Base-by-base conservation (phyloP, 2,797 vertebrate genomes). In the Tachyglossus aculeatus region DNA sequence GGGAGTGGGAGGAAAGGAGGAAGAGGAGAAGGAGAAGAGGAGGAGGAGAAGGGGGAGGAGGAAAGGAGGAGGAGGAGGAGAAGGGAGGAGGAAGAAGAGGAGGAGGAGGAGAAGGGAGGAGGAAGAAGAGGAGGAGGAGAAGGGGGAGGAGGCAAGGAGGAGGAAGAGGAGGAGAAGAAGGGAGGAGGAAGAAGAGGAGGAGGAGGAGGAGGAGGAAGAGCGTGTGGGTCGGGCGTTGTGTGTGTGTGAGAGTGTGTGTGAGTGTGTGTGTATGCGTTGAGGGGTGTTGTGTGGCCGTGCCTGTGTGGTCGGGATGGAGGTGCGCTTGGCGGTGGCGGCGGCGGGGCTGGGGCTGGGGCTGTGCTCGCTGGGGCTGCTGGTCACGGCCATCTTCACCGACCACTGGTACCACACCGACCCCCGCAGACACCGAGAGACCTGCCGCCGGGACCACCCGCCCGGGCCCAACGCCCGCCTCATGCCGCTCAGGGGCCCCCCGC, bases 321-420 rank as follows among this genome's bases (percentile, higher is more conserved):
- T 84, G 54, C 89, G 89, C 82, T 89, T 91, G 77, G 91, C 92
- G 60, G 92, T 94, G 80, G 92, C 93, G 24, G 92, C 93, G 74
- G 84, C 92, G 67, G 94, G 94, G 90, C 87, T 96, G 74, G 85
- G 88, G 76, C 91, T 95, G 79, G 91, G 94, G 88, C 86, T 91
- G 60, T 82, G 94, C 78, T 92, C 94, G 9, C 80, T 96, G 80
- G 84, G 94, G 84, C 90, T 96, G 82, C 93, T 97, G 45, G 90
- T 93, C 82, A 92, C 92, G 52, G 94, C 94, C 74, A 93, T 96
- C 86, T 94, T 91, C 88, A 94, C 91, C 55, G 94, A 95, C 80
- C 94, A 93, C 93, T 95, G 95, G 95, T 95, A 95, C 89, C 91
- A 95, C 88, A 95, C 94, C 25, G 93, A 95, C 88, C 95, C 94